Percentiles rank a stretch among this genome's conserved stretches.
Conservation (phyloP, 2,797 vertebrate genomes). For the Sebastes elongatus region DNA sequence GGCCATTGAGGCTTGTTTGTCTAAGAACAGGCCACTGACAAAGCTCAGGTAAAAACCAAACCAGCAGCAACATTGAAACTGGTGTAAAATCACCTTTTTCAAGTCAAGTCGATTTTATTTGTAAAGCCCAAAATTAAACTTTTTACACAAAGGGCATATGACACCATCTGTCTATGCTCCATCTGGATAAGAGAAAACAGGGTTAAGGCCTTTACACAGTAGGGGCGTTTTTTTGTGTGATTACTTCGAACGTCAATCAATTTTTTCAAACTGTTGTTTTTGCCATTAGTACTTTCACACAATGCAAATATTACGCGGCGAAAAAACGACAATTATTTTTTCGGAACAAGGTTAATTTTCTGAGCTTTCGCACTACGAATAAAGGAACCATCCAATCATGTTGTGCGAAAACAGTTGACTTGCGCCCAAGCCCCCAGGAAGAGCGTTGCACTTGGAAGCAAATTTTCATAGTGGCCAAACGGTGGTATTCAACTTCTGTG, state of each 20-base stretch:
- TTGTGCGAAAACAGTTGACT: too few species aligned
- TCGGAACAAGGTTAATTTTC: too few species aligned
- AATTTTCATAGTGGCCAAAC: too few species aligned
- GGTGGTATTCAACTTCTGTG: too few species aligned
- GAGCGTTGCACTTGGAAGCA: too few species aligned
- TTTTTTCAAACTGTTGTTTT: too few species aligned
- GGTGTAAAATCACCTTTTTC: not conserved
- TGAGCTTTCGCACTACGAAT: too few species aligned
- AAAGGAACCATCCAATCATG: accelerated
- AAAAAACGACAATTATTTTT: too few species aligned
- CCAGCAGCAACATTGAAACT: not conserved
- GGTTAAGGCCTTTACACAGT: not conserved
- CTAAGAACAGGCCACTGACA: slow-evolving; percentile 2
- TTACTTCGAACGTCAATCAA: too few species aligned
- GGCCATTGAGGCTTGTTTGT: slow-evolving; percentile 2
- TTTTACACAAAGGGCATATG: not conserved
- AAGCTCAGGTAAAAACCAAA: not conserved
- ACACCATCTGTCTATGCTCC: not conserved
- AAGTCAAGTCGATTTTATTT: not conserved
- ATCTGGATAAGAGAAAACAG: not conserved
- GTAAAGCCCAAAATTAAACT: not conserved
- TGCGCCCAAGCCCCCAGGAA: too few species aligned
- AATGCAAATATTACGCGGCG: accelerated
- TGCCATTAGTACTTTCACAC: too few species aligned
- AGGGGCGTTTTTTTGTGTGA: too few species aligned